A percentile compares a stretch with the other conserved stretches of the same genome.
Evolutionary conservation across 2,113 vertebrate species (phyloP).

Genomic region (Oncorhynchus tshawytscha): DNA sequence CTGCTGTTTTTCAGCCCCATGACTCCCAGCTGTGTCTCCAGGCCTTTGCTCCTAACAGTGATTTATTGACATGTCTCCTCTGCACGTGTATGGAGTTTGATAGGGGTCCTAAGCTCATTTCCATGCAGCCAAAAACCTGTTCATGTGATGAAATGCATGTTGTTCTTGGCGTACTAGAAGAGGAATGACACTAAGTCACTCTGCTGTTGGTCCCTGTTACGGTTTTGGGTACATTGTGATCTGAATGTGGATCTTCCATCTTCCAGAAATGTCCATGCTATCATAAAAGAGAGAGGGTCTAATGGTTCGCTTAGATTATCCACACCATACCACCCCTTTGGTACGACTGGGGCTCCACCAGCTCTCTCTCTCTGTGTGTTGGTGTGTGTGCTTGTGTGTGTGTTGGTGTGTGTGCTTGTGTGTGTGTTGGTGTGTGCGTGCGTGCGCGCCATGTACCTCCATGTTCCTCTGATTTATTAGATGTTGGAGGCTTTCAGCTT

Average conservation of each 20-base stretch:
- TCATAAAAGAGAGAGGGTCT: not conserved
- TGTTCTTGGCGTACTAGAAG: not conserved
- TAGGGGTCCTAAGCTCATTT: not conserved
- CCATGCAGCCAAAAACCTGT: not conserved
- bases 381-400: too few relatives aligned
- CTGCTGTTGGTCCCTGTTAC: not conserved
- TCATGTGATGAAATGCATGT: not conserved
- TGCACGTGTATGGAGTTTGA: constrained; percentile 6
- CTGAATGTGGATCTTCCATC: not conserved
- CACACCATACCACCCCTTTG: too few relatives aligned
- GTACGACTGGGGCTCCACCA: too few relatives aligned
- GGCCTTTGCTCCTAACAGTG: constrained; percentile 18
- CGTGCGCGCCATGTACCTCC: not conserved
- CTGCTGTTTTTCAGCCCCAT: constrained; percentile 29
- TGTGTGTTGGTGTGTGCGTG: too few relatives aligned
- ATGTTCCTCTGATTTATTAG: constrained; percentile 38
- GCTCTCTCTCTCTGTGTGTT: too few relatives aligned
- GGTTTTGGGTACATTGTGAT: too few relatives aligned
- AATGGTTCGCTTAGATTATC: not conserved
- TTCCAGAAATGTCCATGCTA: constrained; percentile 27
- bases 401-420: too few relatives aligned
- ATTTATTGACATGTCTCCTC: constrained; percentile 28
- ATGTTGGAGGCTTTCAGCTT: constrained; percentile 24
- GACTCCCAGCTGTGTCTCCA: constrained; percentile 18
- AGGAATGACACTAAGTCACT: not conserved